Evolutionary conservation across 2,797 vertebrate genomes (phyloP).

Genomic region (Megaceryle alcyon): DNA sequence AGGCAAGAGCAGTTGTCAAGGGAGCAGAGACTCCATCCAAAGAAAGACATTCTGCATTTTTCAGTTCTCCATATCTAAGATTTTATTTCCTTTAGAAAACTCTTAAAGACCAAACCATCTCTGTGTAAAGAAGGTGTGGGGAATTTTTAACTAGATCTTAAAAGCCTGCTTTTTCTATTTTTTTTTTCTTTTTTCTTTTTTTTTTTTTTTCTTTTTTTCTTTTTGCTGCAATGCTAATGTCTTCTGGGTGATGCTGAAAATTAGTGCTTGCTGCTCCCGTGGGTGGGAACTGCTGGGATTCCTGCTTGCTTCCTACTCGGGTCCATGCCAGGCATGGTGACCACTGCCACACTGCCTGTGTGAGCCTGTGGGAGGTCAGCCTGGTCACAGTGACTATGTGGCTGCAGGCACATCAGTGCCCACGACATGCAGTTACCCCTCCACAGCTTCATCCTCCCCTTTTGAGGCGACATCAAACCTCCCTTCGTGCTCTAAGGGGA

Average conservation of each 20-base stretch:
- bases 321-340: background rate
- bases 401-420: background rate
- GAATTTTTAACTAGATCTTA: background rate
- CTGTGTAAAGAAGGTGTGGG: background rate
- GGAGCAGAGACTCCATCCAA: background rate
- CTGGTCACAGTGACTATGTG: background rate
- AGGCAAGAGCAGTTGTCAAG: background rate
- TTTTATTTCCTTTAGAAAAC: conserved; percentile 23
- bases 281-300: background rate
- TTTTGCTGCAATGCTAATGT: conserved; percentile 32
- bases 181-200: background rate
- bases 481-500: background rate
- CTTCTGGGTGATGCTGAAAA: background rate
- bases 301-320: background rate
- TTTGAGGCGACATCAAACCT: background rate
- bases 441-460: background rate
- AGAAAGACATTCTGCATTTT: background rate
- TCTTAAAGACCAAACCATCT: background rate
- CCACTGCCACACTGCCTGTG: background rate
- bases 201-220: background rate
- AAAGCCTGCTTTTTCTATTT: background rate
- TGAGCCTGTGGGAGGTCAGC: background rate
- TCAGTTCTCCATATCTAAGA: background rate
- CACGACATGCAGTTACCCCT: background rate
- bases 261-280: background rate